Base-by-base conservation (phyloP, 2,113 vertebrate species). In the Antennarius striatus region DNA sequence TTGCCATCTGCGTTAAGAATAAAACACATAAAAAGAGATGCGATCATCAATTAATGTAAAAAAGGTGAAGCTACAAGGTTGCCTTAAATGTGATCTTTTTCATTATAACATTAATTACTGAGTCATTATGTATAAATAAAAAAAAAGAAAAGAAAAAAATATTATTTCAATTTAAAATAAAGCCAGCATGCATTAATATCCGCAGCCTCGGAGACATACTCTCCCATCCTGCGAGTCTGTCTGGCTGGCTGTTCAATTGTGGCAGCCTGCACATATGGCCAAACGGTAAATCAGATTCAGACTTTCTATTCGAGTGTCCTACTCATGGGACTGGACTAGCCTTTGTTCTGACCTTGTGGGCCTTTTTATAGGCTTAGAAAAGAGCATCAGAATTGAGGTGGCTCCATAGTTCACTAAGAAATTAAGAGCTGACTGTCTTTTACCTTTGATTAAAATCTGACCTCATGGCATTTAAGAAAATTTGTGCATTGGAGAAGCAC, bases 221-320 rank as follows among this genome's bases (percentile, higher is more conserved):
- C 48, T 57, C 75, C 59, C 56, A 8, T 71, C 61, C 72, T 71
- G 65, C 65, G 59, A 55, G 75, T 79, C 79, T 42, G 32, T 49
- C 71, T 88, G 87, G 86, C 87, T 55, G 58, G 11, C 39, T 69
- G 86, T 84, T 84, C 73, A 57, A 71, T 70, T 79, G 81, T 69
- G 82, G 81, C 86, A 81, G 89, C 82, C 81, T 75, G 82, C 81
- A 87, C 86, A 89, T 89, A 77, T 87, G 82, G 85, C 71, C 86
- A 70, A 84, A 88, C 70, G 80, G 81, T 83, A 89, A 90, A 90
- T 90, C 87, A 84, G 84, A 89, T 89, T 87, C 87, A 87, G 89
- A 87, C 77, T 88, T 90, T 86, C 84, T 82, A 84, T 89, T 89
- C 81, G 88, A 86, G 87, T 87, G 83, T 30, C 75, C 80, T 13